phyloP scores from a whole-genome alignment of 2,113 vertebrate species.

The Cariama cristata region DNA sequence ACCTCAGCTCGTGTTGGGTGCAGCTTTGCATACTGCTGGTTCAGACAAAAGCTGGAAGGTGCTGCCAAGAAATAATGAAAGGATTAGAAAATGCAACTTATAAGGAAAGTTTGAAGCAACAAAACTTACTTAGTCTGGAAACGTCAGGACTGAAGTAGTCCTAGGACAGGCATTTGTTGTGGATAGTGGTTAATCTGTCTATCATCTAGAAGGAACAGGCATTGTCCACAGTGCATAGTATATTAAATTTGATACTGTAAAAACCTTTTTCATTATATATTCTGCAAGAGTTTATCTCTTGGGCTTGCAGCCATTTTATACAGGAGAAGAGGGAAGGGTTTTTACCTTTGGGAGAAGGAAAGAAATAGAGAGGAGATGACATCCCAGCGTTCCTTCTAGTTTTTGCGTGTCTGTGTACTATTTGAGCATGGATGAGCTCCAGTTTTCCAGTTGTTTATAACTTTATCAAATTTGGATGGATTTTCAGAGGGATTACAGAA shows the following conservation, averaged over 20 bases:
- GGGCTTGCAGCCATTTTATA: not conserved
- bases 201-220: not conserved
- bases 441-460: conserved; percentile 33
- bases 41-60: not conserved
- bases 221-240: not conserved
- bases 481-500: conserved; percentile 11
- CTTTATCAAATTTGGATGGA: conserved; percentile 5
- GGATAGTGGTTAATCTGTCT: not conserved
- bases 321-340: not conserved
- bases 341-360: not conserved
- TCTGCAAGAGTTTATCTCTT: not conserved
- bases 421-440: not conserved
- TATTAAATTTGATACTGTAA: not conserved
- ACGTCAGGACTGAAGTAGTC: not conserved
- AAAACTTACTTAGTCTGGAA: not conserved
- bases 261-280: not conserved
- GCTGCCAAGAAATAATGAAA: conserved; percentile 4
- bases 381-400: not conserved
- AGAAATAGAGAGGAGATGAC: not conserved
- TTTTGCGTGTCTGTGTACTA: not conserved
- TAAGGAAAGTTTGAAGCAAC: not conserved
- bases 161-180: not conserved
- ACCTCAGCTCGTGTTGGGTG: not conserved
- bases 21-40: not conserved
- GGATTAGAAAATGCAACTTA: not conserved